Percentiles rank a stretch among this genome's conserved stretches.
Conservation (phyloP, 2,888 invertebrate species). For the Microdon myrmicae region DNA sequence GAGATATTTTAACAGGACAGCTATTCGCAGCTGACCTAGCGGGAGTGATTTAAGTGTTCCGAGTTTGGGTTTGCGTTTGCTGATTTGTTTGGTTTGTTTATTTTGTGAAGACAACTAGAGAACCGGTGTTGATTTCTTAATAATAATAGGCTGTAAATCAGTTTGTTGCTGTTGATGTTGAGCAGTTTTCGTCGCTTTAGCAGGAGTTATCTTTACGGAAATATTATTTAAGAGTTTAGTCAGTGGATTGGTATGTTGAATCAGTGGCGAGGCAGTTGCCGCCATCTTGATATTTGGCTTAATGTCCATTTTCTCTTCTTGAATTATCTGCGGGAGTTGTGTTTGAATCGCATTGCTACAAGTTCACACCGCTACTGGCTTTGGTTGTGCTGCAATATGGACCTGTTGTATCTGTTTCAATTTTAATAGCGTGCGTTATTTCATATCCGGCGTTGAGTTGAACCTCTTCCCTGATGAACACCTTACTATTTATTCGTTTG, state of each 20-base stretch:
- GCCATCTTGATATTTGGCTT: slow-evolving; percentile 58
- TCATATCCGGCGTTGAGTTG: slow-evolving; percentile 64
- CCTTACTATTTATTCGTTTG: slow-evolving; percentile 35
- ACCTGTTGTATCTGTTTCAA: slow-evolving; percentile 58
- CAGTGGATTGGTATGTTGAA: slow-evolving; percentile 59
- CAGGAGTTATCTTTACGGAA: slow-evolving; percentile 64
- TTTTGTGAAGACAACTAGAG: slow-evolving; percentile 59
- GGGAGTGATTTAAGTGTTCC: slow-evolving; percentile 65
- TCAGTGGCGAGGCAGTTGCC: slow-evolving; percentile 52
- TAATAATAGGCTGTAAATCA: slow-evolving; percentile 61
- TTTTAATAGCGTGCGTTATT: slow-evolving; percentile 61
- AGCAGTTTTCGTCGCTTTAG: slow-evolving; percentile 58
- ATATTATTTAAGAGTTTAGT: slow-evolving; percentile 65
- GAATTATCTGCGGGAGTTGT: slow-evolving; percentile 55
- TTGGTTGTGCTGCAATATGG: slow-evolving; percentile 56
- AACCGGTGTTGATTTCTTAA: slow-evolving; percentile 63
- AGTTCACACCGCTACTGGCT: slow-evolving; percentile 52
- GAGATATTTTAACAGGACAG: slow-evolving; percentile 65
- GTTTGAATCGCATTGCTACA: slow-evolving; percentile 21
- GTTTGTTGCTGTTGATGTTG: slow-evolving; percentile 54
- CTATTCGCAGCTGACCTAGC: slow-evolving; percentile 63
- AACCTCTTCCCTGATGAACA: slow-evolving; percentile 62
- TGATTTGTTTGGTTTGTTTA: slow-evolving; percentile 55
- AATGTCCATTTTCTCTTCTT: slow-evolving; percentile 63
- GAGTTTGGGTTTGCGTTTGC: slow-evolving; percentile 58